phyloP scores from a whole-genome alignment of 2,113 vertebrate genomes.

The Leucoraja erinaceus region DNA sequence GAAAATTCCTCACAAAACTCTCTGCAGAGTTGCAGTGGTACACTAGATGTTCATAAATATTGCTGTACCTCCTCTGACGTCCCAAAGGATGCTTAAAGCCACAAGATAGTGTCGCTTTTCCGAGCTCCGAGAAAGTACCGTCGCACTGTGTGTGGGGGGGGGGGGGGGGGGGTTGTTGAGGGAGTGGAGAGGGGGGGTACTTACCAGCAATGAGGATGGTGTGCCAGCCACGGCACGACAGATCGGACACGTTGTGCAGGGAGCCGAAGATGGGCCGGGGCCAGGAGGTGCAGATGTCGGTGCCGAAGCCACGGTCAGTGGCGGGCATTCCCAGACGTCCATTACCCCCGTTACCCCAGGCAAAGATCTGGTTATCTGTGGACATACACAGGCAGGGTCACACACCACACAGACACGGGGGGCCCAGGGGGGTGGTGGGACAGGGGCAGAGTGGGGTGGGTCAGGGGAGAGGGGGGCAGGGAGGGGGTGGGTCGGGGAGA shows the following conservation, averaged over 20 bases:
- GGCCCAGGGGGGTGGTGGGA: background rate
- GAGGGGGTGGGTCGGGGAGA: too few species aligned
- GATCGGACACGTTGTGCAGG: constrained; percentile 87
- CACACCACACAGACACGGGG: too few species aligned
- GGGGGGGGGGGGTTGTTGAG: background rate
- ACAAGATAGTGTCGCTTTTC: too few species aligned
- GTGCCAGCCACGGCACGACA: constrained; percentile 94
- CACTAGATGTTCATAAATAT: too few species aligned
- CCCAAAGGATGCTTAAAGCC: too few species aligned
- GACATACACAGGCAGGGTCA: background rate
- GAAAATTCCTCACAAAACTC: too few species aligned
- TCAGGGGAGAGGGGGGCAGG: too few species aligned
- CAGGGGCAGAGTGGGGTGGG: background rate
- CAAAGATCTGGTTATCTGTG: constrained; percentile 95
- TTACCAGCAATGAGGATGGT: constrained; percentile 93
- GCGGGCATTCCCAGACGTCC: constrained; percentile 91
- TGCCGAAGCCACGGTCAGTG: constrained; percentile 78
- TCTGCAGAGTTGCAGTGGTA: too few species aligned
- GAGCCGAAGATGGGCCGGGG: constrained; percentile 95
- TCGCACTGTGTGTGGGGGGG: background rate
- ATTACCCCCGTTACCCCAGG: constrained; percentile 95
- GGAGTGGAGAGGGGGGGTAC: constrained; percentile 38
- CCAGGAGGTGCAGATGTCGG: constrained; percentile 90
- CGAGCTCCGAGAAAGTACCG: background rate
- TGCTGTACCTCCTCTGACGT: too few species aligned